Percentiles rank a stretch among this genome's conserved stretches.
phyloP scores from a whole-genome alignment of 2,113 vertebrate genomes.

The Empidonax alnorum region DNA sequence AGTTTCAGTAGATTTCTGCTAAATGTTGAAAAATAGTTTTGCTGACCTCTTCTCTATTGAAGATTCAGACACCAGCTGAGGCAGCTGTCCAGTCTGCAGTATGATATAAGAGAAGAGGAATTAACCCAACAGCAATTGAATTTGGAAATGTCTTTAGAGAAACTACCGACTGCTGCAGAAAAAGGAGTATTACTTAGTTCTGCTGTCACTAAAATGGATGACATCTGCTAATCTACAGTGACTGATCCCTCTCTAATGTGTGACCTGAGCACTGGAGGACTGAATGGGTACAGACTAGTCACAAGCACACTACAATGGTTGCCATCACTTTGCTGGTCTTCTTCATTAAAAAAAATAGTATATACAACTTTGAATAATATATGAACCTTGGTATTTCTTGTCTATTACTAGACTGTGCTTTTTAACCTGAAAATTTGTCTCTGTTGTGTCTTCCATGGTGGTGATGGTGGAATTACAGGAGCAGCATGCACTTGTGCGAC shows the following conservation, averaged over 20 bases:
- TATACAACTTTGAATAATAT: not conserved
- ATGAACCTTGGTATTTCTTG: not conserved
- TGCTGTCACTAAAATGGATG: slow-evolving; percentile 57
- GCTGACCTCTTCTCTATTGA: slow-evolving; percentile 55
- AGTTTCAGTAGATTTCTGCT: slow-evolving; percentile 67
- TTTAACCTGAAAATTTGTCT: not conserved
- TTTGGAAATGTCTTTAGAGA: slow-evolving; percentile 67
- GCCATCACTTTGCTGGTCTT: not conserved
- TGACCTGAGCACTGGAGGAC: slow-evolving; percentile 7
- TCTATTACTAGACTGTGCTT: not conserved
- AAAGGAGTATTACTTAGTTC: slow-evolving; percentile 51
- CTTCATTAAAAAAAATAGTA: not conserved
- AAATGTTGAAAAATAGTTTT: slow-evolving; percentile 65
- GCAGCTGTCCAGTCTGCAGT: slow-evolving; percentile 52
- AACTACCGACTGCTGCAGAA: slow-evolving; percentile 35
- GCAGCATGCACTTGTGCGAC: not conserved
- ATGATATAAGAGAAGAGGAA: slow-evolving; percentile 59
- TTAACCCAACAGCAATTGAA: slow-evolving; percentile 61
- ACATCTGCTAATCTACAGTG: slow-evolving; percentile 18
- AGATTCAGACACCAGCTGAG: slow-evolving; percentile 61
- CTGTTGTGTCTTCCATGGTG: not conserved
- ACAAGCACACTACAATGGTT: not conserved
- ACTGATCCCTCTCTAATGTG: slow-evolving; percentile 33
- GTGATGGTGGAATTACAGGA: not conserved
- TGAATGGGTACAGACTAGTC: not conserved